Base-by-base conservation (phyloP, 2,888 invertebrate species). In the Digitonthophagus gazella region DNA sequence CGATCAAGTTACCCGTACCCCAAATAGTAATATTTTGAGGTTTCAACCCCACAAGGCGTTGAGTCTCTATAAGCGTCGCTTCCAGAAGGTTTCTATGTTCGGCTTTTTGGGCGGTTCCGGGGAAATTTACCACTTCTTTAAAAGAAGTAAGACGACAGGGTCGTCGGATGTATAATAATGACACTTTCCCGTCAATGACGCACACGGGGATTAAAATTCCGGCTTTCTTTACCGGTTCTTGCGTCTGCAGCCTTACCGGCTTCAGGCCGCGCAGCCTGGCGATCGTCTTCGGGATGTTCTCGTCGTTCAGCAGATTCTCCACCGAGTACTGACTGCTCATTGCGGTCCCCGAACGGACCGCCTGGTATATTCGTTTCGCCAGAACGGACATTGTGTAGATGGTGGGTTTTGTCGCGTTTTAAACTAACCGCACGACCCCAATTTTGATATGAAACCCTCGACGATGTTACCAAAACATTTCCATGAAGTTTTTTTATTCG, bases 151-250 rank as follows among this genome's bases (percentile, higher is more conserved):
- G 80, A 71, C 88, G 86, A 2, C 86, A 83, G 5, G 94, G 91
- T 20, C 96, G 86, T 57, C 93, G 84, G 0, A 96, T 96, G 78
- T 92, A 96, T 1, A 97, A 83, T 44, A 97, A 79, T 1, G 93
- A 91, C 3, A 93, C 85, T 72, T 88, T 85, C n/a, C 88, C 86
- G 65, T 88, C 80, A 0, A 90, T 85, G 18, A 86, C 82, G 80
- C 95, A 95, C 44, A 97, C 78, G 0, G 96, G 94, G 58, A 97
- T 88, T 54, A 97, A 82, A 15, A 96, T 93, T 0, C 95, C 91
- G 0, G 95, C 94, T 65, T 85, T 85, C 22, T 83, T 83, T 57
- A 80, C 75, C 6, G 84, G 84, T 72, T 76, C 75, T 22, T 76
- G 71, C 8, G 80, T 72, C 69, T 83, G 81, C 74, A 78, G 72